A percentile compares a stretch with the other conserved stretches of the same genome.
These are phyloP conservation scores for Melospiza melodia DNA, from an alignment of 2,113 vertebrate species.

Conservation along the genomic window DNA sequence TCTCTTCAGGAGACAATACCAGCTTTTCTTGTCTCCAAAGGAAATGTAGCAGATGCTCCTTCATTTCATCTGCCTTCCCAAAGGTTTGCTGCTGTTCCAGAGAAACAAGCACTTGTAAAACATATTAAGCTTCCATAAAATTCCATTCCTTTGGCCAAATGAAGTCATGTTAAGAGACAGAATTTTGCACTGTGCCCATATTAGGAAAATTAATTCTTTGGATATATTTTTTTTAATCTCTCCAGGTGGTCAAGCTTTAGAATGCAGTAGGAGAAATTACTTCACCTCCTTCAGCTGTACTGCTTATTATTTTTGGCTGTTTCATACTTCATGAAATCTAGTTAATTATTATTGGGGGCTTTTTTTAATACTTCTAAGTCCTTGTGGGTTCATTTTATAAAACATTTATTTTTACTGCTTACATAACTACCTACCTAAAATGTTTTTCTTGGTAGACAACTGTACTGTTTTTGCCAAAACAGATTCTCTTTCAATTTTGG, in stretches of 20 bases:
- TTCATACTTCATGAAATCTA: conserved; percentile 50
- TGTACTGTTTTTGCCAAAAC: conserved; percentile 73
- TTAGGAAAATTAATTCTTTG: conserved; percentile 64
- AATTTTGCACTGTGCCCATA: conserved; percentile 24
- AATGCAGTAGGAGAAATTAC: conserved; percentile 64
- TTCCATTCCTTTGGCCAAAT: conserved; percentile 18
- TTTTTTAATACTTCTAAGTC: conserved; percentile 64
- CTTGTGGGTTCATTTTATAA: conserved; percentile 70
- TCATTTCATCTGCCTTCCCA: neutral
- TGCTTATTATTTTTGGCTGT: conserved; percentile 73
- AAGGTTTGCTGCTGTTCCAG: neutral
- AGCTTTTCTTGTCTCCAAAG: neutral
- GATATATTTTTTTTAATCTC: conserved; percentile 55
- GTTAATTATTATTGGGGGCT: conserved; percentile 68
- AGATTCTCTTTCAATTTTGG: conserved; percentile 74
- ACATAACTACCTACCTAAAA: conserved; percentile 72
- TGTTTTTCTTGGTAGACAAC: conserved; percentile 74
- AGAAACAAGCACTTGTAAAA: neutral
- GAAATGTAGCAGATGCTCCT: neutral
- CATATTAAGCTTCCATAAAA: neutral
- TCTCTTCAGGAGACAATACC: neutral
- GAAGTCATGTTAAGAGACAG: neutral
- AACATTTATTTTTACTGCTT: conserved; percentile 79
- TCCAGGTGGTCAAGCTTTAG: conserved; percentile 71
- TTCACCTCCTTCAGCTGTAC: conserved; percentile 68